Percentiles rank a stretch among this genome's conserved stretches.
Conservation (phyloP, 2,113 vertebrate species). For the Odobenus rosmarus region DNA sequence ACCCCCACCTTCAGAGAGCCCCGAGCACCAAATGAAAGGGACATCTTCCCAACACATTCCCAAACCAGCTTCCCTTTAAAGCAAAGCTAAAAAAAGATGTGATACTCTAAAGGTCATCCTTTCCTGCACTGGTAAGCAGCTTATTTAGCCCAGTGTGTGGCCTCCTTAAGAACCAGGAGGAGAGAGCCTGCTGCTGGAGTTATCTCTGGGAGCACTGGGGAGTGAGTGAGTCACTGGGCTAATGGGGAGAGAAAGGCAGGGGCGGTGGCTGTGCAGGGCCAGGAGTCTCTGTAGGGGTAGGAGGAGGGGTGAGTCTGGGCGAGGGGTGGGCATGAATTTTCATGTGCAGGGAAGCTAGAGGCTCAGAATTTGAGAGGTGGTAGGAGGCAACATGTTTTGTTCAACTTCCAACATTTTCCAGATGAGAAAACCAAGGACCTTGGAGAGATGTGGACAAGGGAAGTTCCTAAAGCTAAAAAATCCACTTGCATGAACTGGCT, state of each 20-base stretch:
- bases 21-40: slow-evolving; percentile 53
- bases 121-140: slow-evolving; percentile 86
- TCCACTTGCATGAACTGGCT: not conserved
- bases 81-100: slow-evolving; percentile 82
- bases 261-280: not conserved
- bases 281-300: not conserved
- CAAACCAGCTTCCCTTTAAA: slow-evolving; percentile 80
- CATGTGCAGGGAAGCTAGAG: not conserved
- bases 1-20: not conserved
- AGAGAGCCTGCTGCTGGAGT: slow-evolving; percentile 82
- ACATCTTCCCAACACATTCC: slow-evolving; percentile 78
- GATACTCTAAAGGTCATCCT: slow-evolving; percentile 84
- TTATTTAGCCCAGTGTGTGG: slow-evolving; percentile 86
- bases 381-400: not conserved
- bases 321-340: not conserved
- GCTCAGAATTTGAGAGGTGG: not conserved
- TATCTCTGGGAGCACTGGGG: slow-evolving; percentile 76
- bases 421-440: not conserved
- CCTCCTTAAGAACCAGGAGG: slow-evolving; percentile 84
- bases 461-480: not conserved
- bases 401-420: not conserved
- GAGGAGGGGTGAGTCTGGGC: not conserved
- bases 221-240: slow-evolving; percentile 73
- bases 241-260: not conserved
- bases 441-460: fast-evolving